A percentile compares a stretch with the other conserved stretches of the same genome.
phyloP scores from a whole-genome alignment of 2,888 invertebrate genomes.

The Volucella inflata region DNA sequence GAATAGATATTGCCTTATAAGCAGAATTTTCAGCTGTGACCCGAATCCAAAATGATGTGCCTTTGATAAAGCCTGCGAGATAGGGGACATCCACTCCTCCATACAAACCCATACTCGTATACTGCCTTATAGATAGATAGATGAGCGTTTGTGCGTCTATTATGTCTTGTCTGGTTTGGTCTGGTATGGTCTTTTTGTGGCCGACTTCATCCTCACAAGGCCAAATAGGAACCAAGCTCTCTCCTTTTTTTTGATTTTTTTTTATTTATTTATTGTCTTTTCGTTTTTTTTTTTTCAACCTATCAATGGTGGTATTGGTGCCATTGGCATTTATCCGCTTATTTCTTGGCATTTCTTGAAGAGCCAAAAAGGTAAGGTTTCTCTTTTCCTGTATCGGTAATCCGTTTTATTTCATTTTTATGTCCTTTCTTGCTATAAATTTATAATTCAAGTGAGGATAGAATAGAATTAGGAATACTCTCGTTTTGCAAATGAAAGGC shows the following conservation, averaged over 20 bases:
- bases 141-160: conserved; percentile 47
- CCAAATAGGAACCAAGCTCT: background rate
- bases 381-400: conserved; percentile 27
- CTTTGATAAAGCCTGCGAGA: conserved; percentile 36
- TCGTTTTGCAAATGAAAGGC: background rate
- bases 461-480: conserved; percentile 9
- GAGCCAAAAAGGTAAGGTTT: conserved; percentile 31
- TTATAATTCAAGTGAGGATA: background rate
- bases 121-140: no score
- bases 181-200: conserved; percentile 26
- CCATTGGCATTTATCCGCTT: conserved; percentile 53
- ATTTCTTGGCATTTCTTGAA: conserved; percentile 36
- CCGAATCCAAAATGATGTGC: conserved; percentile 65
- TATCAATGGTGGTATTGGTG: conserved; percentile 10
- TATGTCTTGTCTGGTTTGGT: conserved; percentile 39
- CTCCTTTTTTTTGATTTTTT: conserved; percentile 1
- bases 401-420: conserved; percentile 38
- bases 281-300: background rate
- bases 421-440: conserved; percentile 13
- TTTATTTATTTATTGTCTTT: background rate
- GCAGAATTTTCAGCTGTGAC: conserved; percentile 68
- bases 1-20: conserved; percentile 71
- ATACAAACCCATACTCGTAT: no score
- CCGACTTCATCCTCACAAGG: background rate
- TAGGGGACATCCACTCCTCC: conserved; percentile 50